A percentile compares a stretch with the other conserved stretches of the same genome.
phyloP scores from a whole-genome alignment of 2,888 invertebrate genomes.

The Lumbricus terrestris region DNA sequence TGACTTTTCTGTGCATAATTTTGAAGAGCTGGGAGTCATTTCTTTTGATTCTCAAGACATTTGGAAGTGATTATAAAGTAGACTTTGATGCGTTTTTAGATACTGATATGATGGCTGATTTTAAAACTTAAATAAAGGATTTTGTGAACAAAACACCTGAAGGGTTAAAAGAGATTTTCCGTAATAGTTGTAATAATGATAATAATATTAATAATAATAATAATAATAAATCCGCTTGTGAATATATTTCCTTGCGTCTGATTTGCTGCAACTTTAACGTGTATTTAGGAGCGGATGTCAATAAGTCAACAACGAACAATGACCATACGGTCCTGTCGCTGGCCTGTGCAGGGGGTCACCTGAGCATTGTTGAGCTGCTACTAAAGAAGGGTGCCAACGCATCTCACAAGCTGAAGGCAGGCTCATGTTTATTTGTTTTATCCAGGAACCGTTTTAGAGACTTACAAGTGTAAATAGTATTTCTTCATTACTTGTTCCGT shows the following conservation, averaged over 20 bases:
- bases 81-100: not conserved
- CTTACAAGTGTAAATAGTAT: not conserved
- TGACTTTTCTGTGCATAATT: not conserved
- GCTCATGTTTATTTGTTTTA: not conserved
- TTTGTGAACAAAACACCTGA: too few relatives aligned
- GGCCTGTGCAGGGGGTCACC: constrained; percentile 94
- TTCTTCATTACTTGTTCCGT: not conserved
- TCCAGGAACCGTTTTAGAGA: not conserved
- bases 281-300: constrained; percentile 71
- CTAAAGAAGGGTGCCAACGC: constrained; percentile 90
- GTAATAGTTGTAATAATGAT: too few relatives aligned
- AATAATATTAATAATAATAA: too few relatives aligned
- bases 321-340: constrained; percentile 95
- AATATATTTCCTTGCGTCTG: not conserved
- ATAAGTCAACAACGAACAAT: constrained; percentile 78
- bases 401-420: constrained; percentile 86
- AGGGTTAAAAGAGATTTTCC: not conserved
- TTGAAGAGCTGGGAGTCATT: not conserved
- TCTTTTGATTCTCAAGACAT: not conserved
- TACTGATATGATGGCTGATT: not conserved
- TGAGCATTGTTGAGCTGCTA: constrained; percentile 86
- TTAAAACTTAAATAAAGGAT: not conserved
- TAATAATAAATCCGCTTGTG: not conserved
- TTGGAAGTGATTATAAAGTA: not conserved
- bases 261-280: not conserved